phyloP scores from a whole-genome alignment of 2,113 vertebrate genomes.

The Genyomyrus donnyi region DNA sequence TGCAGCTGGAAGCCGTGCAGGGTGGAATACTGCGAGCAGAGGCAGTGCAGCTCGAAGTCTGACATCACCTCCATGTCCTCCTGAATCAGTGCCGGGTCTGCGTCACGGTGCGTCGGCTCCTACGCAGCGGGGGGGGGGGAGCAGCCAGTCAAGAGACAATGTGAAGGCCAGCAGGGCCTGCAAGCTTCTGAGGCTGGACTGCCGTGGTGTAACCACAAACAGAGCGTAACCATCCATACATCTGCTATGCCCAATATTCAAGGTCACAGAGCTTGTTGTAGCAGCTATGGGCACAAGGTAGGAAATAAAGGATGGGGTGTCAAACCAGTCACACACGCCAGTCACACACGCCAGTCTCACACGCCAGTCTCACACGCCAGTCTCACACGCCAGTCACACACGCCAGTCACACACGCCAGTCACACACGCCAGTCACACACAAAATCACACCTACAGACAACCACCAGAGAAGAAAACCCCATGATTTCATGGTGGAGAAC shows the following conservation, averaged over 20 bases:
- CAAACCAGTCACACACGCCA: too few relatives aligned
- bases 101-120: conserved; percentile 88
- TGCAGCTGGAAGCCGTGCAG: conserved; percentile 73
- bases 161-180: background rate
- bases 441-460: background rate
- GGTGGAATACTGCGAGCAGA: conserved; percentile 80
- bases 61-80: conserved; percentile 98
- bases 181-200: background rate
- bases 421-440: background rate
- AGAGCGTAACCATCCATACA: background rate
- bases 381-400: too few relatives aligned
- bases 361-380: too few relatives aligned
- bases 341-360: too few relatives aligned
- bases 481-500: background rate
- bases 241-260: background rate
- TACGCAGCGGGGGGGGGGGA: conserved; percentile 30
- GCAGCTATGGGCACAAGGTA: background rate
- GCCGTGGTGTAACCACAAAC: background rate
- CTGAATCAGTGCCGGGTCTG: conserved; percentile 80
- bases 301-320: background rate
- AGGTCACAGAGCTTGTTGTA: background rate
- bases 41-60: conserved; percentile 87
- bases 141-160: background rate
- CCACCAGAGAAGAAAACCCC: background rate
- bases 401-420: too few relatives aligned